phyloP scores from a whole-genome alignment of 1,140 invertebrate genomes.

The Caenorhabditis latens region DNA sequence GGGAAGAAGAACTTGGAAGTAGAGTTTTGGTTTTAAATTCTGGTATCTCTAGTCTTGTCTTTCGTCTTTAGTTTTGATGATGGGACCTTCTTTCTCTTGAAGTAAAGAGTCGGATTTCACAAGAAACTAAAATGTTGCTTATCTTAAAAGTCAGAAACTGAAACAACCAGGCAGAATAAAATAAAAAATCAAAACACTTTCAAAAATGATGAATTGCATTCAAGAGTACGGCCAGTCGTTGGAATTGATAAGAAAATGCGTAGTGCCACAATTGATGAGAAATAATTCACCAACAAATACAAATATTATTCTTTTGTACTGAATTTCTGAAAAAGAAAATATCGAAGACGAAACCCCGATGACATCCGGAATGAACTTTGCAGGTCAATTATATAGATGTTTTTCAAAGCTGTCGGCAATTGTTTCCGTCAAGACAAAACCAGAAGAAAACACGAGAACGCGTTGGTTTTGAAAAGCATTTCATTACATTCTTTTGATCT shows the following conservation, averaged over 20 bases:
- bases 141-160: neutral
- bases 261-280: too few relatives aligned
- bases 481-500: slow-evolving; percentile 36
- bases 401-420: neutral
- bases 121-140: neutral
- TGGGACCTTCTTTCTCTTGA: neutral
- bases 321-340: neutral
- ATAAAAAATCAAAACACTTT: neutral
- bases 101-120: neutral
- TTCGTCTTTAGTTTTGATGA: slow-evolving; percentile 2
- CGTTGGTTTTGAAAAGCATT: neutral
- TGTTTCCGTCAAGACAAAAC: slow-evolving; percentile 15
- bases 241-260: too few relatives aligned
- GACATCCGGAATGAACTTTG: neutral
- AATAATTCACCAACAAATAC: neutral
- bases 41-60: slow-evolving; percentile 31
- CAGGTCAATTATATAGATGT: slow-evolving; percentile 35
- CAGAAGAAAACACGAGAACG: slow-evolving; percentile 3
- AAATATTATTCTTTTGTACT: too few relatives aligned
- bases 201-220: neutral
- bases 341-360: neutral
- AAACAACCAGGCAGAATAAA: neutral
- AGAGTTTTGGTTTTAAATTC: neutral
- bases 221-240: too few relatives aligned
- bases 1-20: neutral